Evolutionary conservation across 2,113 vertebrate species (phyloP).

Genomic region (Hippocampus mohnikei): DNA sequence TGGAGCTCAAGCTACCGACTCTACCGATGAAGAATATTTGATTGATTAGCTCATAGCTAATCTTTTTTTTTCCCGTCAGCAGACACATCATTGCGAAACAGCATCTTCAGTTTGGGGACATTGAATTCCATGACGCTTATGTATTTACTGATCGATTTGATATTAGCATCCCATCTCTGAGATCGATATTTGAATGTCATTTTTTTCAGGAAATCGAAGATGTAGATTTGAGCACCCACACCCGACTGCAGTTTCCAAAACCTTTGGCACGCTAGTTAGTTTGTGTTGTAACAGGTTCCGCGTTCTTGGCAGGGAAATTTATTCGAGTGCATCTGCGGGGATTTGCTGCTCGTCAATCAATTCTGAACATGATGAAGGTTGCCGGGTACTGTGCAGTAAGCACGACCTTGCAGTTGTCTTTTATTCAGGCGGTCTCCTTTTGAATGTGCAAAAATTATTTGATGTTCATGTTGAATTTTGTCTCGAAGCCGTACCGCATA

Average conservation of each 20-base stretch:
- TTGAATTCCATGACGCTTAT: too few relatives aligned
- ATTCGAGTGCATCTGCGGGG: slow-evolving; percentile 2
- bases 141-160: too few relatives aligned
- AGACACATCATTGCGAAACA: too few relatives aligned
- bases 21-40: too few relatives aligned
- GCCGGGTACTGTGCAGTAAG: neutral
- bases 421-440: neutral
- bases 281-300: neutral
- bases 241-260: neutral
- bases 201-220: neutral
- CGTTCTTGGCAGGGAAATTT: neutral
- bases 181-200: neutral
- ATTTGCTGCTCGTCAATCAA: slow-evolving; percentile 12
- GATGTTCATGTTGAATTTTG: neutral
- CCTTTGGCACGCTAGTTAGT: neutral
- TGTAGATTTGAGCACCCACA: neutral
- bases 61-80: too few relatives aligned
- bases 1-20: too few relatives aligned
- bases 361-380: neutral
- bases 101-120: too few relatives aligned
- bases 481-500: neutral
- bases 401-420: neutral
- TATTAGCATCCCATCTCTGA: neutral
- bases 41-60: too few relatives aligned
- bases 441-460: neutral